phyloP scores from a whole-genome alignment of 2,797 vertebrate genomes.

The Anisognathus igniventris region DNA sequence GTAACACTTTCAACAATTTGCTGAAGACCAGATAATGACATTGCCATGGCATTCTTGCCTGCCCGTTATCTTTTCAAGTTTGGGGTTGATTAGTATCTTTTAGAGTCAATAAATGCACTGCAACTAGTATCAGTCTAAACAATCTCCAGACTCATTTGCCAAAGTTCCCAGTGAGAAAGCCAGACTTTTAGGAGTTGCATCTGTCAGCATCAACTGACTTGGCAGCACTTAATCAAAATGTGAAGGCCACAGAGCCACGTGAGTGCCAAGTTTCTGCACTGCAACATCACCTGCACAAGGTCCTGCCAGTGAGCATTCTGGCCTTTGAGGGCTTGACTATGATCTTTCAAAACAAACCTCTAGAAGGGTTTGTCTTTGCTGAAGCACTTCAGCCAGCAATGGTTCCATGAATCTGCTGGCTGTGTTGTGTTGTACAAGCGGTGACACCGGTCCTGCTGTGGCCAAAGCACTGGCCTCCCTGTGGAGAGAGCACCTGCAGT shows the following conservation, averaged over 20 bases:
- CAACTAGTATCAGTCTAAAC: not conserved
- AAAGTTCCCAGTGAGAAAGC: not conserved
- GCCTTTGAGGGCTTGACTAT: not conserved
- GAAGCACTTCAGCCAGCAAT: not conserved
- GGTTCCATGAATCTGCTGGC: rapidly evolving
- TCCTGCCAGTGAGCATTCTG: not conserved
- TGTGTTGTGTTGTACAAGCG: not conserved
- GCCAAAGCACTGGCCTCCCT: not conserved
- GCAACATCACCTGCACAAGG: not conserved
- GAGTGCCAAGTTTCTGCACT: not conserved
- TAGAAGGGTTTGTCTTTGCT: not conserved
- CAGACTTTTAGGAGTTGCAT: not conserved
- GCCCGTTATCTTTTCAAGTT: not conserved
- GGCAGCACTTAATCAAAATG: not conserved
- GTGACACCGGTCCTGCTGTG: rapidly evolving
- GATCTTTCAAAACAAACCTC: not conserved
- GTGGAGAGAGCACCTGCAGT: not conserved
- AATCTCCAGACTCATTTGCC: not conserved
- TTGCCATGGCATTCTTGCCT: not conserved
- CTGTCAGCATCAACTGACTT: not conserved
- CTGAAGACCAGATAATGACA: not conserved
- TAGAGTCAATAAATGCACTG: not conserved
- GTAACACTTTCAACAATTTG: not conserved
- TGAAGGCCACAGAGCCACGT: rapidly evolving
- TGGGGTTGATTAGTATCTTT: not conserved